A percentile compares a stretch with the other conserved stretches of the same genome.
phyloP scores from a whole-genome alignment of 2,113 vertebrate species.

The Chlorodrepanis virens region DNA sequence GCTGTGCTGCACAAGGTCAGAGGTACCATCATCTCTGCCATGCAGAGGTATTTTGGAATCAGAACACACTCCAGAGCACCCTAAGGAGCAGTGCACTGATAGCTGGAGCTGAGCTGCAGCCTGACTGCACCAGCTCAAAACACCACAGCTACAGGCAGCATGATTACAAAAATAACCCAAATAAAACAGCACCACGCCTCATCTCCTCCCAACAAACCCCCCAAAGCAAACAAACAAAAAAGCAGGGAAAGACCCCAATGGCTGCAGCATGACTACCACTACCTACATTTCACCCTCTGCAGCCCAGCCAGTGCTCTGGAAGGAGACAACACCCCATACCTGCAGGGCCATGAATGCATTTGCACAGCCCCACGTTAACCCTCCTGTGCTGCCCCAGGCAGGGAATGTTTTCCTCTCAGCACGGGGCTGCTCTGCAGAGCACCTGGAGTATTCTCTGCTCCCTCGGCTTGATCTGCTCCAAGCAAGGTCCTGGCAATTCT shows the following conservation, averaged over 20 bases:
- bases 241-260: accelerated
- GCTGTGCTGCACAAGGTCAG: background rate
- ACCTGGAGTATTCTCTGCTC: accelerated
- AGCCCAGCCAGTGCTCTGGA: background rate
- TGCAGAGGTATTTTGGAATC: background rate
- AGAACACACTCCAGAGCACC: background rate
- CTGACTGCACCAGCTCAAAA: background rate
- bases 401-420: accelerated
- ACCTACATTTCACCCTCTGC: background rate
- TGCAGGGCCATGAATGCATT: background rate
- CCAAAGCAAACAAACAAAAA: background rate
- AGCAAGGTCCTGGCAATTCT: background rate
- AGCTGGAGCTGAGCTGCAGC: background rate
- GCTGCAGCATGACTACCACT: background rate
- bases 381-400: background rate
- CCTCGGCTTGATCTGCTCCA: background rate
- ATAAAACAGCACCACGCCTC: background rate
- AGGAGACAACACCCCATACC: background rate
- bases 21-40: background rate
- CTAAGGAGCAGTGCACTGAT: background rate
- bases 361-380: accelerated
- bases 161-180: background rate
- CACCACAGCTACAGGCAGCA: background rate
- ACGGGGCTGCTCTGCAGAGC: background rate
- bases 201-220: no score